These are phyloP conservation scores for Notolepis coatsorum DNA, from an alignment of 2,797 vertebrate species.

Conservation along the genomic window DNA sequence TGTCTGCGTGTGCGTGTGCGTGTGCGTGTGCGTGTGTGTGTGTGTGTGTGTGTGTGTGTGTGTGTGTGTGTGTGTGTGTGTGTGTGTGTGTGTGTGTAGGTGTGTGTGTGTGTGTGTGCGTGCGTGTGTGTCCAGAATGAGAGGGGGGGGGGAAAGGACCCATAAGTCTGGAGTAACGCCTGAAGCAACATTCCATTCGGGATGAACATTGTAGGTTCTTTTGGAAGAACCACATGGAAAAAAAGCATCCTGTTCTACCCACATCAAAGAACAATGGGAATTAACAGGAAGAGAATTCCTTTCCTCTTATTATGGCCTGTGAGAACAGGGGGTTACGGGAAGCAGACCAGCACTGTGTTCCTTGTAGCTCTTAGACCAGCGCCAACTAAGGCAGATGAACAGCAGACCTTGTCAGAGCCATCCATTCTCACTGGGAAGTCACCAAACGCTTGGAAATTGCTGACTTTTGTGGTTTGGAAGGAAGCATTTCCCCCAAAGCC, in stretches of 20 bases:
- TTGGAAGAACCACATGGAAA: conserved; percentile 59
- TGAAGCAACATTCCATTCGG: conserved; percentile 55
- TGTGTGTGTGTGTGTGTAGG: too few relatives aligned
- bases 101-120: too few relatives aligned
- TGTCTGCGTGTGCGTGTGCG: too few relatives aligned
- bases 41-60: too few relatives aligned
- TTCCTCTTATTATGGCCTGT: conserved; percentile 62
- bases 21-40: too few relatives aligned
- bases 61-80: too few relatives aligned
- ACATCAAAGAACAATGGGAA: conserved; percentile 66
- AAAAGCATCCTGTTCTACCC: conserved; percentile 57
- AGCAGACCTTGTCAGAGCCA: conserved; percentile 32
- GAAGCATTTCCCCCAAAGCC: conserved; percentile 45
- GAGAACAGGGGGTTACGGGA: conserved; percentile 55
- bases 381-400: conserved; percentile 46
- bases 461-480: conserved; percentile 52
- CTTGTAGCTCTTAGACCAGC: conserved; percentile 32
- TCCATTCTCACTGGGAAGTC: neutral
- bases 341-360: conserved; percentile 37
- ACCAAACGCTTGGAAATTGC: conserved; percentile 42
- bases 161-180: conserved; percentile 49
- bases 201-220: conserved; percentile 51
- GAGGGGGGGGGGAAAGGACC: conserved; percentile 57
- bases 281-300: conserved; percentile 31
- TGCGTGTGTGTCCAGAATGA: conserved; percentile 50